Conservation (phyloP, 2,797 vertebrate species). For the Ceryle rudis region DNA sequence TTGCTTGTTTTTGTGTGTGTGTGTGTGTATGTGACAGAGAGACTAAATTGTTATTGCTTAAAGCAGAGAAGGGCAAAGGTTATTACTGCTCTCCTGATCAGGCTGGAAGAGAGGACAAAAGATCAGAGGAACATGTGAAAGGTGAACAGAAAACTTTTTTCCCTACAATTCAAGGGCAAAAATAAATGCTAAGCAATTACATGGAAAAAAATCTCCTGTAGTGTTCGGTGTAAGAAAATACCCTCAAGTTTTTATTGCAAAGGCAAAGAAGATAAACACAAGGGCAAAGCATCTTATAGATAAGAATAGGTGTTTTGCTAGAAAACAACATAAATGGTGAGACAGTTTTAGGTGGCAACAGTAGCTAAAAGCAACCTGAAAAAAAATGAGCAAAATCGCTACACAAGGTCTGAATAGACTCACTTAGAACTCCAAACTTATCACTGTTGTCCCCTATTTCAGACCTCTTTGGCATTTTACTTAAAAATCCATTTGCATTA, state of each 20-base stretch:
- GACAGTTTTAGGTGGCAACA: background rate
- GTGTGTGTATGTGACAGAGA: background rate
- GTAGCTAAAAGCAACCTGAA: background rate
- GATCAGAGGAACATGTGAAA: background rate
- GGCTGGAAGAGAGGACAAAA: background rate
- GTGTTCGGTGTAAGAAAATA: background rate
- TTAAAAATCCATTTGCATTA: background rate
- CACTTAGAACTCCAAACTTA: background rate
- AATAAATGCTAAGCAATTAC: background rate
- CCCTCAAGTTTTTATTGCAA: background rate
- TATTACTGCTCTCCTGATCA: background rate
- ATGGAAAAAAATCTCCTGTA: background rate
- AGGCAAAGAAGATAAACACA: background rate
- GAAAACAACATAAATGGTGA: background rate
- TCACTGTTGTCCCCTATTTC: background rate
- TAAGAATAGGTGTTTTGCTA: background rate
- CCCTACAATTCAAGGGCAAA: background rate
- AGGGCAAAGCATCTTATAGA: background rate
- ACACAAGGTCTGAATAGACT: background rate
- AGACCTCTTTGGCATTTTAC: background rate
- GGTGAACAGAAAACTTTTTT: background rate
- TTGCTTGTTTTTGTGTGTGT: no score
- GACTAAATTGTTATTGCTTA: background rate
- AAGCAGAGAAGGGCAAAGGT: background rate
- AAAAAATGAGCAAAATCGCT: background rate